Evolutionary conservation across 2,113 vertebrate genomes (phyloP), one percentile per base, ranked within the genome.

Genomic region (Rhipidura dahli): DNA sequence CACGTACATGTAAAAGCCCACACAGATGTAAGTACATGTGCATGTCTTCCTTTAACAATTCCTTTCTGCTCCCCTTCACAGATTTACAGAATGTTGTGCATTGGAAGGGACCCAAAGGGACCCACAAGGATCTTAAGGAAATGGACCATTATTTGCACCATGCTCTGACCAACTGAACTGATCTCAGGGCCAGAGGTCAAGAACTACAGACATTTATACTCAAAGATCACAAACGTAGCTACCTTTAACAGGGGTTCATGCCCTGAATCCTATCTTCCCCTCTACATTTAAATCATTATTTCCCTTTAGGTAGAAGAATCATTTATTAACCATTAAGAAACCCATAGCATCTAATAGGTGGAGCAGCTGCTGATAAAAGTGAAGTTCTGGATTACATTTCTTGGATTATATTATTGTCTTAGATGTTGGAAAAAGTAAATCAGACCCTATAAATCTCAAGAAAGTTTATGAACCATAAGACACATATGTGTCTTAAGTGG

Each of bases 341-440:
- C 1, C 1, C 26, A 33, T 0, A 1, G 40, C 33, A 66, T n/a
- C 45, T 30, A 51, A 23, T 4, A 86, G 37, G 23, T n/a, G 45
- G 68, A 69, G 12, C 45, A 83, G 22, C 30, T 86, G 42, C 68
- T 66, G 56, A 81, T 31, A 35, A 69, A 72, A 89, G 42, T 6
- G 1, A 59, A 45, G 30, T 31, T 77, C 63, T 83, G 39, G 33
- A 61, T 83, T 70, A 69, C 50, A 61, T 39, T 15, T 13, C 51
- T 57, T 56, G 42, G 40, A n/a, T 57, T n/a, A 35, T 51, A 65
- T 27, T 44, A 49, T 23, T 6, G 13, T 23, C 30, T 53, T 2
- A 0, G 28, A 77, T 37, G 23, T 4, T 78, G 28, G 26, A 49
- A 88, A 53, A 69, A 80, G 45, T 73, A 61, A 83, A 81, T 54